Evolutionary conservation across 2,888 invertebrate genomes (phyloP).

Genomic region (Drosophila trichaetosa): DNA sequence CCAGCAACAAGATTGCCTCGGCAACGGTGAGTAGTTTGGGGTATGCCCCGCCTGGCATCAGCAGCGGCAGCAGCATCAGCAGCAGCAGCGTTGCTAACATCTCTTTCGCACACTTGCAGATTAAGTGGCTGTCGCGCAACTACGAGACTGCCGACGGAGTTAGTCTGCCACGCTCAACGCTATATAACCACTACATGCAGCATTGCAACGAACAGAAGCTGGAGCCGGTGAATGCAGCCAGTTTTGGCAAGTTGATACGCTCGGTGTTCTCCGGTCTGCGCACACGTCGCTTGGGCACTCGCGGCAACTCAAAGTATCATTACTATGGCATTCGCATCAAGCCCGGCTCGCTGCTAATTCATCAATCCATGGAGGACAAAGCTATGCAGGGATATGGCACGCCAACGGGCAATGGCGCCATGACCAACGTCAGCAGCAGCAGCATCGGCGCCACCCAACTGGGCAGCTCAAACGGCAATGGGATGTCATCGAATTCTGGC

Average conservation of each 20-base stretch:
- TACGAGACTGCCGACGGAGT: conserved; percentile 98
- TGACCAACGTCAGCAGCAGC: conserved; percentile 53
- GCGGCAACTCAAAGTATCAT: conserved; percentile 99
- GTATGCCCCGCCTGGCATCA: conserved; percentile 37
- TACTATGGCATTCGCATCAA: conserved; percentile 99
- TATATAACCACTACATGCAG: conserved; percentile 98
- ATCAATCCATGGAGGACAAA: conserved; percentile 87
- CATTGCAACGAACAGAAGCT: conserved; percentile 97
- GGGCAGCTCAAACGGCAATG: conserved; percentile 49
- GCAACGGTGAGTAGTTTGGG: conserved; percentile 91
- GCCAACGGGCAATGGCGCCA: conserved; percentile 33
- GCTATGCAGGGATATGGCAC: conserved; percentile 63
- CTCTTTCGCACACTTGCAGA: conserved; percentile 85
- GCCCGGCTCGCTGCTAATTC: conserved; percentile 90
- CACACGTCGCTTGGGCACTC: conserved; percentile 97
- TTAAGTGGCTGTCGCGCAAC: conserved; percentile 98
- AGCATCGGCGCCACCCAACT: conserved; percentile 48
- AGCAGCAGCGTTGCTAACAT: conserved; percentile 45
- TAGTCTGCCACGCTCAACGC: conserved; percentile 95
- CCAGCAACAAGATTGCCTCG: conserved; percentile 90
- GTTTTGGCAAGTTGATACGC: conserved; percentile 99
- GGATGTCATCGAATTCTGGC: conserved; percentile 37
- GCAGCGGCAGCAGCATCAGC: conserved; percentile 9
- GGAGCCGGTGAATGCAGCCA: conserved; percentile 99
- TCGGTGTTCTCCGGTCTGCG: conserved; percentile 98